Percentiles rank a stretch among this genome's conserved stretches.
These are phyloP conservation scores for Clupea harengus DNA, from an alignment of 2,113 vertebrate genomes.

Conservation along the genomic window DNA sequence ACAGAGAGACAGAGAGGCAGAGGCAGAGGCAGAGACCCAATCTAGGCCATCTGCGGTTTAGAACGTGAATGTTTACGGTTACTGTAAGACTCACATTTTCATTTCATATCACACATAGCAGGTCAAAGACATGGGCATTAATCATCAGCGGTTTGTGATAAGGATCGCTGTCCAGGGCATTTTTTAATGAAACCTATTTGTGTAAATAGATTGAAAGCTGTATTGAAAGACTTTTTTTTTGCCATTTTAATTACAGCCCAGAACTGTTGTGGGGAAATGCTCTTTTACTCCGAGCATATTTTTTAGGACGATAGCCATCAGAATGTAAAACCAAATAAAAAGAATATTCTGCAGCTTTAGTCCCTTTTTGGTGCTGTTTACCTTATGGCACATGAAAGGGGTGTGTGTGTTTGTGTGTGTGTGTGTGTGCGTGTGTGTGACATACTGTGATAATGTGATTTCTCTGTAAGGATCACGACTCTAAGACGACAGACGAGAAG, in stretches of 20 bases:
- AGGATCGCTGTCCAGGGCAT: background rate
- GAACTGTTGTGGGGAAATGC: background rate
- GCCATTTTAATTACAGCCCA: background rate
- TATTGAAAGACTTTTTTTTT: background rate
- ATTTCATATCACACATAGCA: background rate
- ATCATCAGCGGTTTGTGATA: background rate
- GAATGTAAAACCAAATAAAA: background rate
- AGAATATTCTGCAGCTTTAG: background rate
- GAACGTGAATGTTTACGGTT: background rate
- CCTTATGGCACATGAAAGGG: background rate
- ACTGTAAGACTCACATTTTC: background rate
- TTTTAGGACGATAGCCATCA: background rate
- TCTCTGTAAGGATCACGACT: constrained; percentile 43
- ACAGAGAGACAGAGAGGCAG: no score
- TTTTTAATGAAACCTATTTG: background rate
- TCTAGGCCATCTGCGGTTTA: background rate
- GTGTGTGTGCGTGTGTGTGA: constrained; percentile 4
- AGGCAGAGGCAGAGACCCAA: background rate
- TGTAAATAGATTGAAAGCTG: background rate
- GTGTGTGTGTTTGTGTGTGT: background rate
- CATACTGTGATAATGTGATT: background rate
- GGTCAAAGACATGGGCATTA: background rate
- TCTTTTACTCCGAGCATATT: background rate
- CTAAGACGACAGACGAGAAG: constrained; percentile 73
- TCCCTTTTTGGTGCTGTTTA: background rate